Base-by-base conservation (phyloP, 2,797 vertebrate genomes). In the Danio jaintianensis region DNA sequence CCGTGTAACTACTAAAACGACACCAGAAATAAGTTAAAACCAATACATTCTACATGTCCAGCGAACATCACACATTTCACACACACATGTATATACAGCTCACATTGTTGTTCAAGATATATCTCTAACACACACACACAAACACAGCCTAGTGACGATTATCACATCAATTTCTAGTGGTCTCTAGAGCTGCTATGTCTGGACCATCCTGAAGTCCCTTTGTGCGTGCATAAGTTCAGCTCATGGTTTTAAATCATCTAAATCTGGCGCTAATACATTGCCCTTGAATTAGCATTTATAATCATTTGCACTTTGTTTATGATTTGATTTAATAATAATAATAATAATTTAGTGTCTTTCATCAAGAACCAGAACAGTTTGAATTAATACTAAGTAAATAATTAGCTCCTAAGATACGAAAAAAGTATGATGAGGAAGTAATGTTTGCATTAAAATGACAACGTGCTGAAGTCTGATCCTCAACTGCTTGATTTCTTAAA, bases 201-300 rank as follows among this genome's bases (percentile, higher is more conserved):
- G 55, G 59, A 47, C 4, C 1, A 29, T 40, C 29, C 22, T 36
- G 16, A 66, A 68, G 56, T 22, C 29, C 58, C 53, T 78, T 78
- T 85, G 82, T 87, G 82, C 58, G 42, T 78, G 73, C 78, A 66
- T n/a, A 20, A 38, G 52, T 80, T 67, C 71, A 58, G 69, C 16
- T 15, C 53, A 69, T 2, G 36, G 55, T 70, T 69, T 68, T 16
- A 47, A 45, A 48, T 59, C 3, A 29, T 64, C 61, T 38, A 67
- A 48, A 58, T 62, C 22, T 59, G 63, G 63, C 0, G 0, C 48
- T 12, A 42, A 69, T 50, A 20, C n/a, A 42, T n/a, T 12, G 4
- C 9, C 40, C 15, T 47, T 36, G 2, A 43, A 18, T 22, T n/a
- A 48, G 22, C 43, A 61, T 59, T 18, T 10, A 77, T 52, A 67